Evolutionary conservation across 2,113 vertebrate species (phyloP), one percentile per base, ranked within the genome.

Genomic region (Charina bottae): DNA sequence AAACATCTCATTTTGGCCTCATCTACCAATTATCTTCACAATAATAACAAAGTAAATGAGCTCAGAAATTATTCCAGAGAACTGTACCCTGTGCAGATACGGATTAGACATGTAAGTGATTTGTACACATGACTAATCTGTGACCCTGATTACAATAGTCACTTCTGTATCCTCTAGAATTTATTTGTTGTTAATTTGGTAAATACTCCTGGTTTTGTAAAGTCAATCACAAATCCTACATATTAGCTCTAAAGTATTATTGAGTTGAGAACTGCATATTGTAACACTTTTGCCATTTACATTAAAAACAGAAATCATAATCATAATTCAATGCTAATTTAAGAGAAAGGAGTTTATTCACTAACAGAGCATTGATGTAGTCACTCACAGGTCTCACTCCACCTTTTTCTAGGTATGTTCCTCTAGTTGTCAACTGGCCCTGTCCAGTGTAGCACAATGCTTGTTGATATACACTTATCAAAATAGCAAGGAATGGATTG

Each of bases 1-100:
- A 28, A 92, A 94, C 83, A 64, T 33, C 33, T 94, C 49, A 3
- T 92, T 95, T 94, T 94, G 2, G 60, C 84, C 42, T 92, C 60
- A 92, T 23, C 91, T 49, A 55, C 53, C 42, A 72, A 23, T 94
- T 95, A 53, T 91, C 92, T 55, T 87, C 23, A 37, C 3, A 56
- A 4, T 2, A 7, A 87, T 58, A 33, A 93, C 90, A 84, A 42
- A 87, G 92, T 93, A 23, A 55, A 58, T 92, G 90, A 89, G 86
- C 21, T 83, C 72, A 87, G 88, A 90, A 46, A 56, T 85, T 8
- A 89, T 83, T 83, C 23, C 24, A 7, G 42, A 93, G 87, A 62
- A 89, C 62, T 89, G 91, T 90, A 83, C 10, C 90, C 62, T 49
- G 12, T 53, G 28, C 0, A 0, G 78, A n/a, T 88, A 42, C 46